Evolutionary conservation across 2,113 vertebrate species (phyloP).

Genomic region (Apteryx owenii): DNA sequence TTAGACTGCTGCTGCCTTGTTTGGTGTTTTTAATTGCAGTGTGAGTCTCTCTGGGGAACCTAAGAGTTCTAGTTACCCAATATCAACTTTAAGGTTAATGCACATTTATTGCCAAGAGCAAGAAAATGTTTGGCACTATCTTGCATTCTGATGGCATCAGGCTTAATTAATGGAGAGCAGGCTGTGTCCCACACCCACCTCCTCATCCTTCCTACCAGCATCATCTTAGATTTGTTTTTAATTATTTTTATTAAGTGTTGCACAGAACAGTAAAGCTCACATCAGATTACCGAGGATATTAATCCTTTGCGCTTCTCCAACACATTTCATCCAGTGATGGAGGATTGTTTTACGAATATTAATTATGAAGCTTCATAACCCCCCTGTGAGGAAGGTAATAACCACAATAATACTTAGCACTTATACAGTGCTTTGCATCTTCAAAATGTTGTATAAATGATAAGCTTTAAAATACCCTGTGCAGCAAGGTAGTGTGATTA

Average conservation of each 20-base stretch:
- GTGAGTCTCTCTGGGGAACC: neutral
- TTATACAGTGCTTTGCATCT: constrained; percentile 36
- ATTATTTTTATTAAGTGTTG: constrained; percentile 50
- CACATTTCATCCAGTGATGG: neutral
- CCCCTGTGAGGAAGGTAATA: constrained; percentile 51
- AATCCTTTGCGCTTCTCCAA: constrained; percentile 52
- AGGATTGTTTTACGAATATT: constrained; percentile 56
- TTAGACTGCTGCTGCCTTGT: neutral
- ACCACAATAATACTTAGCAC: constrained; percentile 31
- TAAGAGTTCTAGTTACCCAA: neutral
- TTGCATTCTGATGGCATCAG: neutral
- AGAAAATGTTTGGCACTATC: constrained; percentile 13
- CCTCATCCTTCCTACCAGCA: constrained; percentile 10
- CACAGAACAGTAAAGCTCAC: constrained; percentile 42
- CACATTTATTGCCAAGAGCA: neutral
- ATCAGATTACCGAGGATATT: constrained; percentile 60
- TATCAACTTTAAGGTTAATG: neutral
- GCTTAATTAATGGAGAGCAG: constrained; percentile 31
- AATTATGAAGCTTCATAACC: constrained; percentile 53
- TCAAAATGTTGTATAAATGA: constrained; percentile 20
- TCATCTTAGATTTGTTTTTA: constrained; percentile 51
- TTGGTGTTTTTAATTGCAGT: neutral
- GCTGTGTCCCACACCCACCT: neutral
- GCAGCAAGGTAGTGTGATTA: neutral
- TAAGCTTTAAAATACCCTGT: constrained; percentile 10